These are phyloP conservation scores for Eupithecia vulgata DNA, from an alignment of 2,888 invertebrate genomes.

Conservation along the genomic window DNA sequence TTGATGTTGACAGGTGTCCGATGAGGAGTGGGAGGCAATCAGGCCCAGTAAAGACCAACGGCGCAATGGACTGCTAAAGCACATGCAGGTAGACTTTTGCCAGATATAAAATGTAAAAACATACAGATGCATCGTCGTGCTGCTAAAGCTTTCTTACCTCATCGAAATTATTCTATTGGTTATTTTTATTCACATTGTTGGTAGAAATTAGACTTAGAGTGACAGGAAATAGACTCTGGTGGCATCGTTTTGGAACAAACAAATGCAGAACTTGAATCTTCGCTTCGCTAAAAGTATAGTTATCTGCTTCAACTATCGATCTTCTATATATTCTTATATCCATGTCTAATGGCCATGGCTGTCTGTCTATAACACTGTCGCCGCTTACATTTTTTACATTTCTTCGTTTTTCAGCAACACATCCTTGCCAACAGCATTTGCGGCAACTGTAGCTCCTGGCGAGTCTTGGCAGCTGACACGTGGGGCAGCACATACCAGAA, in stretches of 20 bases:
- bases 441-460: conserved; percentile 81
- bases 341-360: not conserved
- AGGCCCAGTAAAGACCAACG: conserved; percentile 88
- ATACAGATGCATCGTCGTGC: too few relatives aligned
- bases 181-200: too few relatives aligned
- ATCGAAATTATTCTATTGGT: too few relatives aligned
- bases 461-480: conserved; percentile 79
- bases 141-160: too few relatives aligned
- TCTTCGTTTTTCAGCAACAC: conserved; percentile 64
- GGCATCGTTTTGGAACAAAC: not conserved
- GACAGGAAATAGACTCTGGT: not conserved
- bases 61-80: conserved; percentile 85
- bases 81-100: conserved; percentile 84
- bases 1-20: conserved; percentile 83
- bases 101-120: not conserved
- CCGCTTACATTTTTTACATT: not conserved
- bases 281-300: too few relatives aligned
- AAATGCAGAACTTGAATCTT: not conserved
- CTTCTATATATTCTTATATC: too few relatives aligned
- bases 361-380: not conserved
- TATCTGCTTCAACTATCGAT: too few relatives aligned
- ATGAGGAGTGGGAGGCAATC: conserved; percentile 94
- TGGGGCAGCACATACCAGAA: conserved; percentile 82
- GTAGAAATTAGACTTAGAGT: not conserved
- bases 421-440: conserved; percentile 67